Evolutionary conservation across 2,888 invertebrate species (phyloP).

Genomic region (Rotaria sp.): DNA sequence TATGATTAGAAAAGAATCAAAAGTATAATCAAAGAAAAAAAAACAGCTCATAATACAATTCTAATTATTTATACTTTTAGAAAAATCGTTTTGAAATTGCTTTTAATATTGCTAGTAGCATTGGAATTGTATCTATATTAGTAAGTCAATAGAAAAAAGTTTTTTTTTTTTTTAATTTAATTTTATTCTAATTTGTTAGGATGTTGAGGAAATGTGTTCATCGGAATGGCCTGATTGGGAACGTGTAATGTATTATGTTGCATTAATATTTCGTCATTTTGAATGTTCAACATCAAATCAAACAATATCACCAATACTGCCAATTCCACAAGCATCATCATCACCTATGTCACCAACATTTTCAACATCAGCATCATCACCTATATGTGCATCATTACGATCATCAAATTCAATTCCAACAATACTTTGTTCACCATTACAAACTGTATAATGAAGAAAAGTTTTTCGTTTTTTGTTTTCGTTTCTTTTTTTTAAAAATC

Average conservation of each 20-base stretch:
- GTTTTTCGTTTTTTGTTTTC: neutral
- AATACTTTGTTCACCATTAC: neutral
- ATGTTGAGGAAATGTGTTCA: neutral
- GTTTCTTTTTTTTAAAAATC: neutral
- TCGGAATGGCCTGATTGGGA: slow-evolving; percentile 25
- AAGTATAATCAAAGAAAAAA: neutral
- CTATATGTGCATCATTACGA: neutral
- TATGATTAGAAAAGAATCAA: neutral
- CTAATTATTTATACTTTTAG: neutral
- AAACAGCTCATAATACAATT: neutral
- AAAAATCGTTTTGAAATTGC: slow-evolving; percentile 22
- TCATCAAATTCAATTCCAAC: neutral
- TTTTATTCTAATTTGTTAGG: neutral
- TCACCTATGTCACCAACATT: neutral
- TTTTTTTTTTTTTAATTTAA: too few relatives aligned
- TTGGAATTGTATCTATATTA: slow-evolving; percentile 5
- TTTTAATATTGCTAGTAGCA: slow-evolving; percentile 1
- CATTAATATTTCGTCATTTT: slow-evolving; percentile 29
- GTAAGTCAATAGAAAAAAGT: neutral
- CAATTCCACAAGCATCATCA: neutral
- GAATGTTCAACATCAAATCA: neutral
- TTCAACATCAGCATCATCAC: neutral
- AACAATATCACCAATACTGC: neutral
- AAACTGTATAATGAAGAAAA: neutral
- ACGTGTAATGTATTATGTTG: slow-evolving; percentile 13